Base-by-base conservation (phyloP, 2,797 vertebrate species). In the Pipistrellus kuhlii region DNA sequence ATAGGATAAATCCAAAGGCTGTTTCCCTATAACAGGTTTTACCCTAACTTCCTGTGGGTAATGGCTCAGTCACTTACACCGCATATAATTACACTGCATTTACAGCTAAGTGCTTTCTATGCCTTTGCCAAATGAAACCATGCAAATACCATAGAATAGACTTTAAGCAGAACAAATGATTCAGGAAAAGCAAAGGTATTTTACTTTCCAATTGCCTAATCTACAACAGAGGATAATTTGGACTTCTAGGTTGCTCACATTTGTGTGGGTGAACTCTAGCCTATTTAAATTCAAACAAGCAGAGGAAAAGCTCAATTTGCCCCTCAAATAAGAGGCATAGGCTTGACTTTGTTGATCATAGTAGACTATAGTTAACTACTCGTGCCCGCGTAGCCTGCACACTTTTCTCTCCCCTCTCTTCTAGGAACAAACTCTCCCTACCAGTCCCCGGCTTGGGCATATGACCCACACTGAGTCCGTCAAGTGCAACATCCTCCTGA, bases 111-210 rank as follows among this genome's bases (percentile, higher is more conserved):
- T 84, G 64, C 20, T 51, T 92, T 76, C 72, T 76, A 41, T 5
- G 35, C n/a, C 53, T 95, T 94, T 94, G 84, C 68, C 95, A 81
- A 93, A 69, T 59, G 71, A 90, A 84, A 84, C 46, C 25, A 71
- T 35, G 20, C 11, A 90, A 96, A 94, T 59, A 32, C 48, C 38
- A 11, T 17, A 62, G 46, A 62, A 77, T 23, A 90, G 66, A 46
- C 57, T 73, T 62, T 41, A 85, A 78, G 75, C 25, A 80, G 20
- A 83, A 59, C 17, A 83, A 75, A 91, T 8, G 32, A 72, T n/a
- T 89, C 55, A 12, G 57, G n/a, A 48, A 93, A 92, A 48, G 55
- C 41, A 0, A 35, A n/a, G 32, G 25, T 72, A 23, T 38, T 84
- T 81, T 71, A 62, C 15, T 9, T 84, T 71, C 72, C 8, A 9